A percentile compares a stretch with the other conserved stretches of the same genome.
Evolutionary conservation across 2,797 vertebrate species (phyloP).

Genomic region (Leuciscus waleckii): DNA sequence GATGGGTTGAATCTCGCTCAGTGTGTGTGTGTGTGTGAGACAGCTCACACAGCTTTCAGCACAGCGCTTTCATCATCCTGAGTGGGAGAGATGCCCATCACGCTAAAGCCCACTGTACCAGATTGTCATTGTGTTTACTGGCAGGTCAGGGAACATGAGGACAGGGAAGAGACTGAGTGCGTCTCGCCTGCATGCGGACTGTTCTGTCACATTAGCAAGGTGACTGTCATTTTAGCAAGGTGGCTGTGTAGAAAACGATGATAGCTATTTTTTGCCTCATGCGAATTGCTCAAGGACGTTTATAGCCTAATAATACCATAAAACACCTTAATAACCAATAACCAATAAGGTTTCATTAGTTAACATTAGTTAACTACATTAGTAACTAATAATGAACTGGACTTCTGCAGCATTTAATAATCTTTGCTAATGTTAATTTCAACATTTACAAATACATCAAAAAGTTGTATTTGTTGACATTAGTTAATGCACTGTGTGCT

Average conservation of each 20-base stretch:
- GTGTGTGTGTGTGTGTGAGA: conserved; percentile 8
- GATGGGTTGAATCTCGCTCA: conserved; percentile 25
- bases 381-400: too few relatives aligned
- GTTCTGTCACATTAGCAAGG: conserved; percentile 29
- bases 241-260: conserved; percentile 6
- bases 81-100: conserved; percentile 31
- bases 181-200: background rate
- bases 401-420: too few relatives aligned
- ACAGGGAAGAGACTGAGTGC: conserved; percentile 12
- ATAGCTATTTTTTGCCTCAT: conserved; percentile 6
- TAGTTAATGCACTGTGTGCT: too few relatives aligned
- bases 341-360: too few relatives aligned
- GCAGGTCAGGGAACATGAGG: conserved; percentile 26
- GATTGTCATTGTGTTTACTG: conserved; percentile 39
- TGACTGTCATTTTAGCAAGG: conserved; percentile 32
- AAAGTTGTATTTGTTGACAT: too few relatives aligned
- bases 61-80: conserved; percentile 27
- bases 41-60: background rate
- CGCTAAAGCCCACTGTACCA: conserved; percentile 15
- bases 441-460: too few relatives aligned
- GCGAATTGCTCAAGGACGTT: conserved; percentile 29
- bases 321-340: too few relatives aligned
- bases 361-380: too few relatives aligned
- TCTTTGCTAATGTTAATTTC: too few relatives aligned
- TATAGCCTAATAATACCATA: conserved; percentile 29